Conservation (phyloP, 2,113 vertebrate genomes). For the Salvelinus alpinus region DNA sequence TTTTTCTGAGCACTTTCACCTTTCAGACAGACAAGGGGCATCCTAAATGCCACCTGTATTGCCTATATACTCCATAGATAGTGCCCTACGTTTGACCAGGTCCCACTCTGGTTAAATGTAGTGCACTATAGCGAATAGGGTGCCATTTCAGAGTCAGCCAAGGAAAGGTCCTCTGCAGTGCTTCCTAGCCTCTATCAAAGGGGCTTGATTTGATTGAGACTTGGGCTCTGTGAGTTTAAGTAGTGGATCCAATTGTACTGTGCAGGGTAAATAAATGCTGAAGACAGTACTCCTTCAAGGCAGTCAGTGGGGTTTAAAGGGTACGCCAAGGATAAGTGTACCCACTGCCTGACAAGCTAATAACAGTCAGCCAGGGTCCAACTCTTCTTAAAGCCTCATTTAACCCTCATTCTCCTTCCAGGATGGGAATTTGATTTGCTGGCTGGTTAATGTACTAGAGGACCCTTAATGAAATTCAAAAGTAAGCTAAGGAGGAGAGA, state of each 20-base stretch:
- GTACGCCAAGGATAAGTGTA: constrained; percentile 64
- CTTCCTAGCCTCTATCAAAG: constrained; percentile 49
- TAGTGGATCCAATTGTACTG: constrained; percentile 33
- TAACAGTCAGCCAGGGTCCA: constrained; percentile 59
- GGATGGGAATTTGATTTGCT: constrained; percentile 69
- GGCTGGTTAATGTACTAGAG: constrained; percentile 66
- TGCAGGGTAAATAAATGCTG: constrained; percentile 38
- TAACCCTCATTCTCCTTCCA: constrained; percentile 58
- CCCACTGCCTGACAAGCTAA: constrained; percentile 61
- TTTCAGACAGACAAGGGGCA: no score
- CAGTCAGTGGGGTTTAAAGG: constrained; percentile 52
- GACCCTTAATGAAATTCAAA: constrained; percentile 63
- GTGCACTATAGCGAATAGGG: no score
- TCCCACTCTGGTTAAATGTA: no score
- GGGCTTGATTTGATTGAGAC: constrained; percentile 53
- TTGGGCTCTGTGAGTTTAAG: constrained; percentile 39
- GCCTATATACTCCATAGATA: no score
- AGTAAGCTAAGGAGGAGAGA: constrained; percentile 18
- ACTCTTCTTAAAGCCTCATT: constrained; percentile 69
- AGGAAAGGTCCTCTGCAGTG: constrained; percentile 28
- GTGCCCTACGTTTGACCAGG: no score
- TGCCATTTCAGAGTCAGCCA: no score
- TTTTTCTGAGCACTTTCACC: no score
- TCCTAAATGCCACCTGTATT: no score
- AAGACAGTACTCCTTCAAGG: constrained; percentile 20